Percentiles rank a stretch among this genome's conserved stretches.
Conservation (phyloP, 2,888 invertebrate species). For the Pyrgus malvae region DNA sequence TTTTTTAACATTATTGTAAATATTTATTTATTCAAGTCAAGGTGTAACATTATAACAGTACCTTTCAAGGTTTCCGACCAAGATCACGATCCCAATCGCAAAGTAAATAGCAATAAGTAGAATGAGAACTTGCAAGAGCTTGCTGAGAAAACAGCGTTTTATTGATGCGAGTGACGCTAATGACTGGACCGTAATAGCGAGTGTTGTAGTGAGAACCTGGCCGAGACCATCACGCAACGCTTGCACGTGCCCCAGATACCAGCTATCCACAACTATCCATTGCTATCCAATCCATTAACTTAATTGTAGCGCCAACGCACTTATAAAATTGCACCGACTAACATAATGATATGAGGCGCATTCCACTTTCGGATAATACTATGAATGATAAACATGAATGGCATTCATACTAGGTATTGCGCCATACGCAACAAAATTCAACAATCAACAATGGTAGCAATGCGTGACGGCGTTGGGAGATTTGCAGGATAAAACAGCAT, state of each 20-base stretch:
- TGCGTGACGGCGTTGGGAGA: conserved; percentile 66
- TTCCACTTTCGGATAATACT: conserved; percentile 9
- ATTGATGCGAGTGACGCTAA: conserved; percentile 40
- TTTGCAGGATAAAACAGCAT: conserved; percentile 52
- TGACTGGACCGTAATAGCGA: conserved; percentile 38
- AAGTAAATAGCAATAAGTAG: conserved; percentile 1
- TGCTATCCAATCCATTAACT: conserved; percentile 49
- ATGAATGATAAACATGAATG: conserved; percentile 17
- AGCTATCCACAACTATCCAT: conserved; percentile 38
- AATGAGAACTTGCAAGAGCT: conserved; percentile 8
- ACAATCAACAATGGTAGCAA: conserved; percentile 44
- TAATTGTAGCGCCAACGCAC: conserved; percentile 37
- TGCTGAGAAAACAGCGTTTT: conserved; percentile 26
- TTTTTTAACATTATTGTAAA: background rate
- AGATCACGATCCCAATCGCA: background rate
- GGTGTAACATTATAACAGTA: background rate
- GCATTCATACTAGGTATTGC: conserved; percentile 39
- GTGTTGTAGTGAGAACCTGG: conserved; percentile 41
- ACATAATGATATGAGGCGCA: conserved; percentile 23
- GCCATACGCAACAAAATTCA: conserved; percentile 38
- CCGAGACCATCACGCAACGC: conserved; percentile 53
- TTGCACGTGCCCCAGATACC: conserved; percentile 48
- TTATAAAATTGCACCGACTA: conserved; percentile 25
- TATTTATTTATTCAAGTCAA: background rate
- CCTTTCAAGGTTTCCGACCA: background rate